A percentile compares a stretch with the other conserved stretches of the same genome.
Conservation (phyloP, 2,888 invertebrate genomes). For the Hemithea aestivaria region DNA sequence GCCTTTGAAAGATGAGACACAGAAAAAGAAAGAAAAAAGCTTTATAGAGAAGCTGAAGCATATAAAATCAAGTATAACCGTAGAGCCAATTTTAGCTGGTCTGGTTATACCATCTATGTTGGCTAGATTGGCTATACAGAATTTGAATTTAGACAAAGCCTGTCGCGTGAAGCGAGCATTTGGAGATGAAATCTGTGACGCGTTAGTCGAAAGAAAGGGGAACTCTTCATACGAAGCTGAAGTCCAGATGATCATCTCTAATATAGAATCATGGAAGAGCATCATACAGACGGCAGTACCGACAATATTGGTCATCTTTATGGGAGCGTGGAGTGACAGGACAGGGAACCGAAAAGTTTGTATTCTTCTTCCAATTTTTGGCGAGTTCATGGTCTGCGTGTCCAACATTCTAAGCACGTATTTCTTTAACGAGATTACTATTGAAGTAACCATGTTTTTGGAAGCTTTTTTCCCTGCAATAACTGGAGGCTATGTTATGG, state of each 20-base stretch:
- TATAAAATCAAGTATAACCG: constrained; percentile 80
- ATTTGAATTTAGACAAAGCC: constrained; percentile 66
- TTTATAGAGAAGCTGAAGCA: constrained; percentile 73
- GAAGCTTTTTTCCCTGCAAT: constrained; percentile 76
- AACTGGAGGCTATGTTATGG: constrained; percentile 76
- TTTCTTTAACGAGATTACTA: constrained; percentile 73
- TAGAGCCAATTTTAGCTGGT: constrained; percentile 85
- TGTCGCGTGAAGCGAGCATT: constrained; percentile 56
- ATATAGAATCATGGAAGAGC: constrained; percentile 78
- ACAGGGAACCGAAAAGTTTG: constrained; percentile 78
- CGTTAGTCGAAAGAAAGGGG: constrained; percentile 50
- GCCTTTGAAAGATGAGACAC: constrained; percentile 40
- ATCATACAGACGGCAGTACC: constrained; percentile 78
- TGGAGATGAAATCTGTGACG: constrained; percentile 58
- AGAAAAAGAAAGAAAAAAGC: constrained; percentile 44
- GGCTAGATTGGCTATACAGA: constrained; percentile 82
- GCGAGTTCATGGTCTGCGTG: constrained; percentile 68
- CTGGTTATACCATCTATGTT: constrained; percentile 81
- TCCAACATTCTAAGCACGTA: constrained; percentile 74
- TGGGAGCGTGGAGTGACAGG: constrained; percentile 82
- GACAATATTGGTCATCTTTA: constrained; percentile 73
- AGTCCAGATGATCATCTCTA: constrained; percentile 76
- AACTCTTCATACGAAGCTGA: constrained; percentile 81
- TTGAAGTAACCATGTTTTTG: constrained; percentile 74
- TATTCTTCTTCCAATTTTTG: constrained; percentile 75